Base-by-base conservation (phyloP, 2,888 invertebrate genomes). In the Atherix ibis region DNA sequence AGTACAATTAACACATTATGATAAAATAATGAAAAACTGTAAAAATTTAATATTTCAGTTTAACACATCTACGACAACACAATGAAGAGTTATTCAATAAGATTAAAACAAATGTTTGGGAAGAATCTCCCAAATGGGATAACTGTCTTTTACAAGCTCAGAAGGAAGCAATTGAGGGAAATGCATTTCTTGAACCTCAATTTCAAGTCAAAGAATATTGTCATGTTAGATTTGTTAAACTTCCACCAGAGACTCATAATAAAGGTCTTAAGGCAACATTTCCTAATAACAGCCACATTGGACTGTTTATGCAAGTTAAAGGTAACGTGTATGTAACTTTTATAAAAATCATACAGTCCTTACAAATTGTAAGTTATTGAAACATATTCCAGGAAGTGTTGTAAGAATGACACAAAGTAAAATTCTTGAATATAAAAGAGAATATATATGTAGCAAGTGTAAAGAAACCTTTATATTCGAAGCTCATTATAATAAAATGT, bases 381-480 rank as follows among this genome's bases (percentile, higher is more conserved):
- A n/a, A n/a, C n/a, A n/a, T n/a, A n/a, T 25, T 32, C 10, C 60
- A 66, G 88, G 87, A 3, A 84, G 83, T 33, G 76, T 85, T 24
- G 77, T 85, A 16, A 61, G 85, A 52, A 76, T 76, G 28, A 76
- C 81, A 2, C 69, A 74, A 43, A 65, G 78, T 5, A 80, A 78
- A 56, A 70, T 87, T 63, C 56, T 88, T 35, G 84, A 85, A 58
- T 73, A 72, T 52, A 71, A 75, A 50, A 70, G 76, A 45, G 70
- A 73, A 33, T 85, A 76, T 58, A 64, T 70, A 10, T 91, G 89
- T 53, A 59, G 66, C 18, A 83, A 81, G 58, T 91, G 89, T 56
- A 75, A 78, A 53, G 66, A 71, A 56, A 61, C 70, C 27, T 71
- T 74, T 45, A 55, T 62, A 29, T 62, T 77, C 4, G 66, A 76